phyloP scores from a whole-genome alignment of 2,113 vertebrate genomes.

The Dicerorhinus sumatrensis region DNA sequence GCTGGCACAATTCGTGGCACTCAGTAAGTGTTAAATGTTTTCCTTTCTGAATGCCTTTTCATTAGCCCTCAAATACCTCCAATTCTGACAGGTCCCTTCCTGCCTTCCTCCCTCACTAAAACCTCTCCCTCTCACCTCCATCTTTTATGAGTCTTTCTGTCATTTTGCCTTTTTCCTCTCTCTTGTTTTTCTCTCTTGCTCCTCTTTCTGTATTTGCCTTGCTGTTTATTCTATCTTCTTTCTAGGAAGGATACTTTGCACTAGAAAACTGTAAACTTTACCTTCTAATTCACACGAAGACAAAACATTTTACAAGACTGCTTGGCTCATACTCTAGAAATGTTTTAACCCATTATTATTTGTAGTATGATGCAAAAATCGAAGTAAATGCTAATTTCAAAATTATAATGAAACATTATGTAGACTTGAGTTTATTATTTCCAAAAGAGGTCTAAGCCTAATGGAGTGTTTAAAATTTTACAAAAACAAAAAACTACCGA shows the following conservation, averaged over 20 bases:
- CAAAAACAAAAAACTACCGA: not conserved
- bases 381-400: conserved; percentile 24
- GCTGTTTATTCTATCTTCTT: not conserved
- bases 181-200: not conserved
- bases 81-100: not conserved
- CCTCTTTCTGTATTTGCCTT: not conserved
- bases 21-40: not conserved
- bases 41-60: not conserved
- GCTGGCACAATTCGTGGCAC: not conserved
- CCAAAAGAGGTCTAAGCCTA: conserved; percentile 30
- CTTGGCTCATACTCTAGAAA: not conserved
- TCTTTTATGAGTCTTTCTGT: not conserved
- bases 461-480: not conserved
- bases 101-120: not conserved
- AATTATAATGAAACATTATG: conserved; percentile 36
- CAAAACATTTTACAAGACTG: not conserved
- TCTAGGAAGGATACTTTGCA: not conserved
- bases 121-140: not conserved
- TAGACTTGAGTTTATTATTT: conserved; percentile 9
- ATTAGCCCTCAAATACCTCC: not conserved
- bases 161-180: not conserved
- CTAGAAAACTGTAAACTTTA: not conserved
- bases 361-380: not conserved
- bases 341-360: not conserved
- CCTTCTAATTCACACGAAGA: conserved; percentile 18